Conservation (phyloP, 1,140 invertebrate genomes). For the Megalopta genalis region DNA sequence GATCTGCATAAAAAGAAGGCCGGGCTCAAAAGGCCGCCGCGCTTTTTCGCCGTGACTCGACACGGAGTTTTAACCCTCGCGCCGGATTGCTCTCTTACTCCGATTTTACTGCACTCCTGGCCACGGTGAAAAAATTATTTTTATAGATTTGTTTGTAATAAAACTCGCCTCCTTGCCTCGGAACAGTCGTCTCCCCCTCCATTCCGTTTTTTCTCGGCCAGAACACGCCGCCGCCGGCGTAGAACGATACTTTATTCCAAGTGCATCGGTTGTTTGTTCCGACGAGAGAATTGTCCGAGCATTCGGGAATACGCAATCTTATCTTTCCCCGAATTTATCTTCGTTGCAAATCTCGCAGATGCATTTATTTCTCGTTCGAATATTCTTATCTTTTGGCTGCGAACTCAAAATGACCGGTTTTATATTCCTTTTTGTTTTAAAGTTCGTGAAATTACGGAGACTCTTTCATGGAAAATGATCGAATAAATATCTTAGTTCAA, state of each 20-base stretch:
- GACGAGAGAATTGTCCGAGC: too few species aligned
- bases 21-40: constrained; percentile 6
- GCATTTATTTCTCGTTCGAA: too few species aligned
- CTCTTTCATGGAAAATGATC: too few species aligned
- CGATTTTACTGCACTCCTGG: background rate
- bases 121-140: background rate
- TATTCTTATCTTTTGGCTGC: too few species aligned
- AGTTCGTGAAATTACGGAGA: too few species aligned
- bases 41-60: too few species aligned
- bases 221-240: background rate
- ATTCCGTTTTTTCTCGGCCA: background rate
- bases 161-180: background rate
- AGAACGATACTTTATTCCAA: background rate
- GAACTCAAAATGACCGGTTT: too few species aligned
- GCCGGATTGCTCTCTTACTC: background rate
- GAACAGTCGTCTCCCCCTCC: background rate
- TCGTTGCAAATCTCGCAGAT: too few species aligned
- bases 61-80: background rate
- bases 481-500: too few species aligned
- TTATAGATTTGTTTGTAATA: background rate
- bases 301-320: too few species aligned
- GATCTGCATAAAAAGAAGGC: constrained; percentile 35
- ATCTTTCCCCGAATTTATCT: too few species aligned
- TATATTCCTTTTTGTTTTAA: too few species aligned
- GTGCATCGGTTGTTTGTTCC: background rate